These are phyloP conservation scores for Drosophila orosa DNA, from an alignment of 1,140 invertebrate genomes.

Conservation along the genomic window DNA sequence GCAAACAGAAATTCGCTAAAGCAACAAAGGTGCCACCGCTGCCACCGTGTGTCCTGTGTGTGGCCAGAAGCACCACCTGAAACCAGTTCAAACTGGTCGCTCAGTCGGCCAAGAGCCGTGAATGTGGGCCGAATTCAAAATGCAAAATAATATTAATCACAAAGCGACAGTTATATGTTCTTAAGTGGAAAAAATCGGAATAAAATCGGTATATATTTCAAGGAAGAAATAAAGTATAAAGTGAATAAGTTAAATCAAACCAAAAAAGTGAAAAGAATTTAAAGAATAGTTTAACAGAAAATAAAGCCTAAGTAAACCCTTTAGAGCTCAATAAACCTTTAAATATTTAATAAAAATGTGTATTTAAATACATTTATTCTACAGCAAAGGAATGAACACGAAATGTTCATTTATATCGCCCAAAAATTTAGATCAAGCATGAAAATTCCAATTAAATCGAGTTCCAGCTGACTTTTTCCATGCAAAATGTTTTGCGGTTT, in stretches of 20 bases:
- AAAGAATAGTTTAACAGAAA: not conserved
- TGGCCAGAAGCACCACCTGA: constrained; percentile 16
- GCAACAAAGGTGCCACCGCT: constrained; percentile 17
- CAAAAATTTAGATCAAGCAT: not conserved
- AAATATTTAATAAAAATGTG: too few species aligned
- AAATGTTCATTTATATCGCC: not conserved
- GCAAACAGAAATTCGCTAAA: constrained; percentile 35
- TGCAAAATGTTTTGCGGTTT: constrained; percentile 5
- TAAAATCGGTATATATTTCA: not conserved
- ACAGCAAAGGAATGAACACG: not conserved
- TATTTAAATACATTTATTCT: not conserved
- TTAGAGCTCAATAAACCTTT: not conserved
- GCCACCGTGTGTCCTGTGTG: constrained; percentile 26
- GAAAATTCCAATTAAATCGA: not conserved
- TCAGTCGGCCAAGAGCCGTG: constrained; percentile 11
- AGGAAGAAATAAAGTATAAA: not conserved
- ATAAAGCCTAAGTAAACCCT: not conserved
- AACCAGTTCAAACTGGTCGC: constrained; percentile 40
- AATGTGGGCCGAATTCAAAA: constrained; percentile 22
- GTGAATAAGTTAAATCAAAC: not conserved
- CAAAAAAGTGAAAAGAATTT: not conserved
- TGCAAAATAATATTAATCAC: constrained; percentile 13
- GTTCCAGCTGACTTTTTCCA: not conserved
- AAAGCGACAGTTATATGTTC: not conserved
- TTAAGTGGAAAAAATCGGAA: constrained; percentile 4